phyloP scores from a whole-genome alignment of 2,888 invertebrate species.

The Pandemis heparana region DNA sequence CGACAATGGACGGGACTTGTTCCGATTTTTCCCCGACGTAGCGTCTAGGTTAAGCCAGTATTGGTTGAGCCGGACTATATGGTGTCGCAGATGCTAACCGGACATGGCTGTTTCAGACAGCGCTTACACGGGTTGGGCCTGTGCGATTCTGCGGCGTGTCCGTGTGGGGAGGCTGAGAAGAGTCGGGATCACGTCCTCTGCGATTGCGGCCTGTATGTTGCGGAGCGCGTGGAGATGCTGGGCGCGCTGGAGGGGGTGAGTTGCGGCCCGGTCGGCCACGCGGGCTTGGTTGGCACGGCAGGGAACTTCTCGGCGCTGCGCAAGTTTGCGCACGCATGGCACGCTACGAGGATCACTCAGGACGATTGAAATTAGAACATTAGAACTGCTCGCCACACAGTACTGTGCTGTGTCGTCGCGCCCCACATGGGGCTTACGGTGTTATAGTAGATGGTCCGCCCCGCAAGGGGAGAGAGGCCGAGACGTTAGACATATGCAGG shows the following conservation, averaged over 20 bases:
- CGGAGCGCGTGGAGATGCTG: neutral
- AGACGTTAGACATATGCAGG: neutral
- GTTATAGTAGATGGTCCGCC: neutral
- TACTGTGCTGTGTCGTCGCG: neutral
- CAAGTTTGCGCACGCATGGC: neutral
- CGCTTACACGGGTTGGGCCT: slow-evolving; percentile 13
- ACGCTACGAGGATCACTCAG: neutral
- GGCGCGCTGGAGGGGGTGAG: neutral
- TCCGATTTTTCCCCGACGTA: slow-evolving; percentile 50
- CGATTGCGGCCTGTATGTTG: slow-evolving; percentile 34
- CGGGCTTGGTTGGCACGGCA: neutral
- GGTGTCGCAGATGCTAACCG: slow-evolving; percentile 31
- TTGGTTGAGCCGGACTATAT: slow-evolving; percentile 36
- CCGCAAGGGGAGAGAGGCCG: neutral
- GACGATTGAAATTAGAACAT: neutral
- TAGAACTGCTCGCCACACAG: neutral
- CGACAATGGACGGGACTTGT: slow-evolving; percentile 45
- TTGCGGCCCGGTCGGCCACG: neutral
- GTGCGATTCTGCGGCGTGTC: slow-evolving; percentile 9
- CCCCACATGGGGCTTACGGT: neutral
- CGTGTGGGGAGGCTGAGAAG: slow-evolving; percentile 37
- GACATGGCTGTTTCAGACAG: slow-evolving; percentile 30
- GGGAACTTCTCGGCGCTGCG: neutral
- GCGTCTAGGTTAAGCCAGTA: slow-evolving; percentile 22
- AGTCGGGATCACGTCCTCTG: slow-evolving; percentile 39